Conservation (phyloP, 1,140 invertebrate genomes). For the Xylocopa sonorina region DNA sequence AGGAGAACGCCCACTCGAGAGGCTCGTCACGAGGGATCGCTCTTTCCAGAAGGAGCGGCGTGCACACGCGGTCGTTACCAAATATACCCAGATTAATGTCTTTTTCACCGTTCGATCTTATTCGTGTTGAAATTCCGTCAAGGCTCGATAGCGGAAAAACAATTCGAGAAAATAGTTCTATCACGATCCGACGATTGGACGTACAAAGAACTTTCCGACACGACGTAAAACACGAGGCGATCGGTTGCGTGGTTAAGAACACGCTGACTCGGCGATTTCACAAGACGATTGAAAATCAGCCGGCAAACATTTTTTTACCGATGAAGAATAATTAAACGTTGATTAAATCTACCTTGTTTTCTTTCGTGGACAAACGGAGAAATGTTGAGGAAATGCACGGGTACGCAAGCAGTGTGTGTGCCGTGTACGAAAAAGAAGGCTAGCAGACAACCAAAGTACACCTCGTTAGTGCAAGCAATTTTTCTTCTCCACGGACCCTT, state of each 20-base stretch:
- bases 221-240: constrained; percentile 22
- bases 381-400: background rate
- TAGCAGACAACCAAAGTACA: constrained; percentile 13
- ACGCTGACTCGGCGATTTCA: constrained; percentile 72
- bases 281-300: constrained; percentile 3
- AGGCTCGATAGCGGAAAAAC: background rate
- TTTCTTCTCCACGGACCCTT: constrained; percentile 12
- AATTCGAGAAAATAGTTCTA: background rate
- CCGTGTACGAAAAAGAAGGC: background rate
- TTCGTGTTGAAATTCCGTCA: background rate
- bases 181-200: background rate
- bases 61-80: constrained; percentile 51
- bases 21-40: constrained; percentile 31
- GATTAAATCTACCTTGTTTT: constrained; percentile 21
- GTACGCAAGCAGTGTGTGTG: background rate
- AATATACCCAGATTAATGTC: background rate
- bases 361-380: background rate
- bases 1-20: constrained; percentile 23
- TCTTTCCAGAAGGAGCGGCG: constrained; percentile 50
- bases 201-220: background rate
- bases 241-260: constrained; percentile 42
- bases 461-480: constrained; percentile 9
- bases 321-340: constrained; percentile 21
- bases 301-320: constrained; percentile 4
- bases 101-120: background rate